Conservation (phyloP, 2,888 invertebrate species). For the Ligdia adustata region DNA sequence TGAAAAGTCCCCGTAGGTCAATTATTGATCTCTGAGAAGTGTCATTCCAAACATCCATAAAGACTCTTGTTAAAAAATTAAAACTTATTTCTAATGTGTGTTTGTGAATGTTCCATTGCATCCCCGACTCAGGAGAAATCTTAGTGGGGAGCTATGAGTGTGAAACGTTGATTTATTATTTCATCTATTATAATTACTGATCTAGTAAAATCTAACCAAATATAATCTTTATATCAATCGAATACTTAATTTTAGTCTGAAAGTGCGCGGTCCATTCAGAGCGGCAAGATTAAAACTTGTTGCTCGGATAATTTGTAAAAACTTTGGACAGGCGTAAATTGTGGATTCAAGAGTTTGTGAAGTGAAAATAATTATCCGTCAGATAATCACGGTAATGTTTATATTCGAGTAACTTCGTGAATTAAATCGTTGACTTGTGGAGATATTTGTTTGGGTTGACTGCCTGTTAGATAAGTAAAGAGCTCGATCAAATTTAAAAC, state of each 20-base stretch:
- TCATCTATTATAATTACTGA: neutral
- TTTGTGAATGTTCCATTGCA: too few species aligned
- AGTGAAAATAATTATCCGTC: slow-evolving; percentile 15
- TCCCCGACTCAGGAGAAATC: too few species aligned
- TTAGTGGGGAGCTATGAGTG: too few species aligned
- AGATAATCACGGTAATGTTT: slow-evolving; percentile 7
- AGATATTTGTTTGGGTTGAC: too few species aligned
- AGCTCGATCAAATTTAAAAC: too few species aligned
- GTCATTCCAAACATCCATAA: too few species aligned
- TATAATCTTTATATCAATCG: neutral
- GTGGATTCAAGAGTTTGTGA: slow-evolving; percentile 12
- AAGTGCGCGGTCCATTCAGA: slow-evolving; percentile 7
- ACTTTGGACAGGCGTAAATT: slow-evolving; percentile 22
- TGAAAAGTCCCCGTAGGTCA: too few species aligned
- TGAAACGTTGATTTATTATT: neutral
- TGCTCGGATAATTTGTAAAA: slow-evolving; percentile 15
- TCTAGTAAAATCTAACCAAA: neutral
- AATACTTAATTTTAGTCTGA: neutral
- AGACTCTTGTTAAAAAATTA: too few species aligned
- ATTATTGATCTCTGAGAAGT: too few species aligned
- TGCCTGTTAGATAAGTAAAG: too few species aligned
- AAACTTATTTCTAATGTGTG: neutral
- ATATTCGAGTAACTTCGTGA: slow-evolving; percentile 4
- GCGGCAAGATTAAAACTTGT: slow-evolving; percentile 18
- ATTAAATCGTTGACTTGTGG: neutral